A percentile compares a stretch with the other conserved stretches of the same genome.
Conservation (phyloP, 2,797 vertebrate species). For the Hippocampus kuda region DNA sequence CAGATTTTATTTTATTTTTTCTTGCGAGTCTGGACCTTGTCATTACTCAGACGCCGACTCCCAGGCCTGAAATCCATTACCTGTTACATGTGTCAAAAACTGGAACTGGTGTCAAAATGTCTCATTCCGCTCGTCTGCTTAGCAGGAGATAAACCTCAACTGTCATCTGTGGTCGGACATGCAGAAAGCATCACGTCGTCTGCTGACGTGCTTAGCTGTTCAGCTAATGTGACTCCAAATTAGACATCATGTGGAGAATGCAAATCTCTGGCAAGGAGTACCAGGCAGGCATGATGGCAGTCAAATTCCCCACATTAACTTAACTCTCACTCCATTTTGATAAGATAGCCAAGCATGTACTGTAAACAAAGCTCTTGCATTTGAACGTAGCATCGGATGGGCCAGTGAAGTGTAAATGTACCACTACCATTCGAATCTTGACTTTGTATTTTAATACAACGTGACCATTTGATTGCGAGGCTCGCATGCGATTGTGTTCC, state of each 20-base stretch:
- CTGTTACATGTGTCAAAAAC: conserved; percentile 1
- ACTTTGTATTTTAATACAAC: too few species aligned
- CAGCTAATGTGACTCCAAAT: neutral
- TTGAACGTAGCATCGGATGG: too few species aligned
- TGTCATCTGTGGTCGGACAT: neutral
- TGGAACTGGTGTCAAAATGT: neutral
- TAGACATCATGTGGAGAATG: neutral
- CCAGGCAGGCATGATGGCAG: too few species aligned
- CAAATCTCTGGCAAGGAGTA: neutral
- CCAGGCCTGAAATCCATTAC: neutral
- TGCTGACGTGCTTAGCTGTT: neutral
- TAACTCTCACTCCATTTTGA: neutral
- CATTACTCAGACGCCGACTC: neutral
- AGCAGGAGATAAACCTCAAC: neutral
- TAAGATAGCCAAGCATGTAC: neutral
- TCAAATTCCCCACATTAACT: neutral
- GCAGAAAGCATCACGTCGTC: neutral
- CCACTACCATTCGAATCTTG: too few species aligned
- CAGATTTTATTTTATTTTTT: neutral
- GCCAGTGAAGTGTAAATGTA: too few species aligned
- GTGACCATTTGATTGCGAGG: too few species aligned
- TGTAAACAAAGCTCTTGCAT: neutral
- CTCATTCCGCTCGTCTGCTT: neutral
- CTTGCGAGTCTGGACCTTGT: neutral
- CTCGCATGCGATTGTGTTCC: too few species aligned